Percentiles rank a stretch among this genome's conserved stretches.
These are phyloP conservation scores for Phalanger gymnotis DNA, from an alignment of 2,797 vertebrate species.

Conservation along the genomic window DNA sequence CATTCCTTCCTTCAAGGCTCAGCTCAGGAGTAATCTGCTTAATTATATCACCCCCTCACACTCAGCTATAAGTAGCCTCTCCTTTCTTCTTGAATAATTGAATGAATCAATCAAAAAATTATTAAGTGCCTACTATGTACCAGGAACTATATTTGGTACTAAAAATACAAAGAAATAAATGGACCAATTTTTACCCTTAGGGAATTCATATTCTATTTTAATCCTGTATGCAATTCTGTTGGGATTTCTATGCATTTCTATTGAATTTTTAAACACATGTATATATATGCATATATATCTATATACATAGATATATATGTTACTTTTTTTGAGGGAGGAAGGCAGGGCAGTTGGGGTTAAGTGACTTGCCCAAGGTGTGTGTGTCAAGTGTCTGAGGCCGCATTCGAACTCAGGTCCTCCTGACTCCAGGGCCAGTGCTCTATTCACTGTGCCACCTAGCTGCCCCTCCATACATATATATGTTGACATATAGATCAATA, in stretches of 20 bases:
- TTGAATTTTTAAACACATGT: constrained; percentile 48
- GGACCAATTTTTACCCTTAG: not conserved
- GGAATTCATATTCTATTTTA: not conserved
- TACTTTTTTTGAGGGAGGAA: too few species aligned
- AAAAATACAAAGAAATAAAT: not conserved
- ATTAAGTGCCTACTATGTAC: not conserved
- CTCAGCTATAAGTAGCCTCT: not conserved
- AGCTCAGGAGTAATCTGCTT: not conserved
- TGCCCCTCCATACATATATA: too few species aligned
- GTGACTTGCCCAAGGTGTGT: too few species aligned
- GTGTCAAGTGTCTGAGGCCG: too few species aligned
- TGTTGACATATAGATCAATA: constrained; percentile 52
- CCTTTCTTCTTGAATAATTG: not conserved
- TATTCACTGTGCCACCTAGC: too few species aligned
- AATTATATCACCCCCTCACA: not conserved
- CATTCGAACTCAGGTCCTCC: too few species aligned
- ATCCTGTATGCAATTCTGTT: not conserved
- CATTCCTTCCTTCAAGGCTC: not conserved
- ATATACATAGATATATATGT: too few species aligned
- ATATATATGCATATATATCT: constrained; percentile 30
- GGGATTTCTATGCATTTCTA: constrained; percentile 32
- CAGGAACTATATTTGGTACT: not conserved
- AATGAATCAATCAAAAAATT: not conserved
- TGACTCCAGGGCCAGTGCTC: too few species aligned
- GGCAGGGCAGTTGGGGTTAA: too few species aligned